Percentiles rank a stretch among this genome's conserved stretches.
Conservation (phyloP, 2,797 vertebrate species). For the Chloroceryle amazona region DNA sequence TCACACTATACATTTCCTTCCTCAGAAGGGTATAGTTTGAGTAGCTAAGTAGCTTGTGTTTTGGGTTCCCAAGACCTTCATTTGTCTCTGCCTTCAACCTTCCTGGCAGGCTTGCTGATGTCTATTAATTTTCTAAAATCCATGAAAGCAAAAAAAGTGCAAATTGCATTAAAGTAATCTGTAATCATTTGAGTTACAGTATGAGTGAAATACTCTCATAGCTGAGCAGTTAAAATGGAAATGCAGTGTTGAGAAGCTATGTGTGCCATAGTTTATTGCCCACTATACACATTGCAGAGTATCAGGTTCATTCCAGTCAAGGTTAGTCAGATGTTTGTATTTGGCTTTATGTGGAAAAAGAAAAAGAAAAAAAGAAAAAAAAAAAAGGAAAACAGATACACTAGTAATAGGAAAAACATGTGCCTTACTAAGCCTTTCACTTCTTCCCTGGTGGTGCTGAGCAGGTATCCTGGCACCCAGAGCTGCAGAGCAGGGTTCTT, state of each 20-base stretch:
- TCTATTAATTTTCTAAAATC: constrained; percentile 75
- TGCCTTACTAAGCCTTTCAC: background rate
- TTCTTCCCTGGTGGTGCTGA: background rate
- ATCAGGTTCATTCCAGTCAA: constrained; percentile 29
- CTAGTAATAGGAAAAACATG: background rate
- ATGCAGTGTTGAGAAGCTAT: constrained; percentile 25
- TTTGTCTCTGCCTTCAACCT: constrained; percentile 74
- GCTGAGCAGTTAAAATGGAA: constrained; percentile 69
- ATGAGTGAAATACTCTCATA: constrained; percentile 67
- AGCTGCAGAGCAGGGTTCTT: background rate
- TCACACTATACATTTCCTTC: constrained; percentile 61
- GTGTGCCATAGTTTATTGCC: constrained; percentile 52
- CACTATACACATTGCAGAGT: background rate
- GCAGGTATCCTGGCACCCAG: background rate
- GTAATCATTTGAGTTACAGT: constrained; percentile 71
- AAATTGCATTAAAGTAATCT: constrained; percentile 77
- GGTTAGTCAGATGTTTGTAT: constrained; percentile 27
- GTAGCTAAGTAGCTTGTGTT: constrained; percentile 67
- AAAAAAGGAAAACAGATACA: background rate
- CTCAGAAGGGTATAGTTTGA: constrained; percentile 53
- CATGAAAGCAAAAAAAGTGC: constrained; percentile 50
- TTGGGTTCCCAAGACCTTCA: constrained; percentile 61
- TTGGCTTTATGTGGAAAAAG: background rate
- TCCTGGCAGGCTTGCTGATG: constrained; percentile 67
- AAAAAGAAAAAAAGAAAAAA: no score